These are phyloP conservation scores for Hyles euphorbiae DNA, from an alignment of 1,140 invertebrate genomes.

Conservation along the genomic window DNA sequence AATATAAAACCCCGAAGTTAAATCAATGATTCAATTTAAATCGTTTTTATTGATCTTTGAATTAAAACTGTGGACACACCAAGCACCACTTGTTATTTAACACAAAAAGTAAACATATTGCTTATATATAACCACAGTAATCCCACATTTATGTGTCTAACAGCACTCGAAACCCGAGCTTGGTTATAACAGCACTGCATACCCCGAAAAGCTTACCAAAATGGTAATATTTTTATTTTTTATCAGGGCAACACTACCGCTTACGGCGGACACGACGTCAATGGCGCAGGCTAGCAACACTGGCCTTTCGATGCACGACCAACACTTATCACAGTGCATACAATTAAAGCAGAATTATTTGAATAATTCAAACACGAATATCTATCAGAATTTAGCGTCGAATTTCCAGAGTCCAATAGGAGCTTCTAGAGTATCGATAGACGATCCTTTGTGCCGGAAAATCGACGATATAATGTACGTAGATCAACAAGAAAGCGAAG, in stretches of 20 bases:
- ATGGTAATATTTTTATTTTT: slow-evolving; percentile 18
- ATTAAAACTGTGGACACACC: slow-evolving; percentile 20
- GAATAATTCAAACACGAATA: slow-evolving; percentile 60
- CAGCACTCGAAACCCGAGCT: slow-evolving; percentile 43
- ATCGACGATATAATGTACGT: slow-evolving; percentile 66
- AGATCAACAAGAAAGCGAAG: slow-evolving; percentile 57
- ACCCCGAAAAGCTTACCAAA: slow-evolving; percentile 22
- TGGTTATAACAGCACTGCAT: slow-evolving; percentile 45
- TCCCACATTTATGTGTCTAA: slow-evolving; percentile 53
- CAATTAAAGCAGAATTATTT: slow-evolving; percentile 71
- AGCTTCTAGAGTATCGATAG: slow-evolving; percentile 51
- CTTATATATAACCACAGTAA: slow-evolving; percentile 24
- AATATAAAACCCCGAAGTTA: not conserved
- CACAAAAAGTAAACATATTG: slow-evolving; percentile 17
- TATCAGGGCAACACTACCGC: slow-evolving; percentile 84
- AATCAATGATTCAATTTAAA: not conserved
- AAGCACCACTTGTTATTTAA: slow-evolving; percentile 67
- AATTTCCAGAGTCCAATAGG: slow-evolving; percentile 53
- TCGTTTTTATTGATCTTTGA: not conserved
- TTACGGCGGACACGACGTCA: slow-evolving; percentile 78
- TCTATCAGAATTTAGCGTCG: slow-evolving; percentile 57
- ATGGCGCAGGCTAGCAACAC: slow-evolving; percentile 73
- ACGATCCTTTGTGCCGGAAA: slow-evolving; percentile 56
- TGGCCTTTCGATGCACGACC: slow-evolving; percentile 70
- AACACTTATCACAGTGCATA: slow-evolving; percentile 76